Conservation (phyloP, 2,888 invertebrate genomes). For the Alentia gelatinosa region DNA sequence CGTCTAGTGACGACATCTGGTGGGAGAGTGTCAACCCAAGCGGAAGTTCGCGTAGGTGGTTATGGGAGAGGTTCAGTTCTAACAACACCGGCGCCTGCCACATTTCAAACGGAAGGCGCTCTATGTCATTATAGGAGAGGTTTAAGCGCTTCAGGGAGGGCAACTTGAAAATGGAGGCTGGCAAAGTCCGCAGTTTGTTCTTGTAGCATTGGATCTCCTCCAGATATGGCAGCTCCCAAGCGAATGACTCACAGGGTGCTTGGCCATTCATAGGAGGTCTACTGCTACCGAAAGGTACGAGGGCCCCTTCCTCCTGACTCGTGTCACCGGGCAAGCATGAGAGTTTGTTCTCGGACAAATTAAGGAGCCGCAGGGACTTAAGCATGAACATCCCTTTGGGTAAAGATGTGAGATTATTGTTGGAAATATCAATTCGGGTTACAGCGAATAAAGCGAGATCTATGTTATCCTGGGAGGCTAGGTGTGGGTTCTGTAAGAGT, state of each 20-base stretch:
- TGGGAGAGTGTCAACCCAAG: not conserved
- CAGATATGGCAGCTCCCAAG: constrained; percentile 84
- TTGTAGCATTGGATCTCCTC: constrained; percentile 93
- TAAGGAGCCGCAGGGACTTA: constrained; percentile 90
- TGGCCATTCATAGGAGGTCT: not conserved
- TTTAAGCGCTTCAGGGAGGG: constrained; percentile 91
- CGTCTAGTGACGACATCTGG: not conserved
- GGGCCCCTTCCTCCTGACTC: not conserved
- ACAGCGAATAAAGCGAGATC: constrained; percentile 91
- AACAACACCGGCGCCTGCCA: constrained; percentile 93
- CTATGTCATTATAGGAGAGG: constrained; percentile 95
- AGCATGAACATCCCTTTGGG: constrained; percentile 90
- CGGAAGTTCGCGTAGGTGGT: constrained; percentile 88
- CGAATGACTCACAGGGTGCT: not conserved
- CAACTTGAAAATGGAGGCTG: constrained; percentile 87
- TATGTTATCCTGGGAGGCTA: constrained; percentile 85
- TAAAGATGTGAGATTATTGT: constrained; percentile 90
- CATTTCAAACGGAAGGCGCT: constrained; percentile 89
- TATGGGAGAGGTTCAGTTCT: constrained; percentile 94
- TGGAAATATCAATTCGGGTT: constrained; percentile 95
- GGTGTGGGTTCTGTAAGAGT: constrained; percentile 90
- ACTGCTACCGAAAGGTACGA: not conserved
- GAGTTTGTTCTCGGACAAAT: constrained; percentile 90
- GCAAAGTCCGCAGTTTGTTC: constrained; percentile 91
- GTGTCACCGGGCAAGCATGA: constrained; percentile 81